A percentile compares a stretch with the other conserved stretches of the same genome.
These are phyloP conservation scores for Lontra canadensis DNA, from an alignment of 2,113 vertebrate genomes.

Conservation along the genomic window DNA sequence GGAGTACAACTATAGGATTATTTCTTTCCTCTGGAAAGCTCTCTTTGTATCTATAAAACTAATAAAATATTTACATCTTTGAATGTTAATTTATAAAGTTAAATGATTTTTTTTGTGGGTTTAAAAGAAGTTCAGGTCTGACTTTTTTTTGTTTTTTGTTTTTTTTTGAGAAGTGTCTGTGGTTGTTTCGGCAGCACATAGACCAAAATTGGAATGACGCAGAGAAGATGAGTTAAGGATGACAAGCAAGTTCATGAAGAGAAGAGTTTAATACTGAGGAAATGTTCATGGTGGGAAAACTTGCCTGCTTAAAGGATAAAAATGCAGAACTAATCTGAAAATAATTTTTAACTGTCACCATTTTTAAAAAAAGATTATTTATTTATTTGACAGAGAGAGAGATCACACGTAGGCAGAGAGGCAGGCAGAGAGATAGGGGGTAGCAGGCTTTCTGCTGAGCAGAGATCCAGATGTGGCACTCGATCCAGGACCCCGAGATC, in stretches of 20 bases:
- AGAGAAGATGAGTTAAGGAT: background rate
- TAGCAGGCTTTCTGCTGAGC: too few relatives aligned
- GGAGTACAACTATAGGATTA: background rate
- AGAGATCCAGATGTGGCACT: too few relatives aligned
- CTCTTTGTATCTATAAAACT: background rate
- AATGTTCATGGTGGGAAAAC: background rate
- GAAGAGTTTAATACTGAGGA: conserved; percentile 28
- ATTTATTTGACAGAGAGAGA: too few relatives aligned
- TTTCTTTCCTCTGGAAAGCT: conserved; percentile 3
- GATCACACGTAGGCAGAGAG: too few relatives aligned
- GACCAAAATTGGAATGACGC: background rate
- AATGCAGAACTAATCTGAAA: conserved; percentile 34
- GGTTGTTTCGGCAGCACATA: background rate
- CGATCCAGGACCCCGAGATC: too few relatives aligned
- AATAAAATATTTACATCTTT: conserved; percentile 8
- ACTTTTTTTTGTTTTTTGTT: background rate
- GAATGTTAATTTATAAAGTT: conserved; percentile 9
- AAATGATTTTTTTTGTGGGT: background rate
- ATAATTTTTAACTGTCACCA: background rate
- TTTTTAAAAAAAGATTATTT: too few relatives aligned
- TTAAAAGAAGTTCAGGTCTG: conserved; percentile 36
- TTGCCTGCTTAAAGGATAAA: background rate
- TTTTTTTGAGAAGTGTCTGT: background rate
- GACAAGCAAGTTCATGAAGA: background rate
- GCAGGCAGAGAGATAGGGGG: too few relatives aligned